Evolutionary conservation across 2,888 invertebrate genomes (phyloP).

Genomic region (Hypomecis atomaria): DNA sequence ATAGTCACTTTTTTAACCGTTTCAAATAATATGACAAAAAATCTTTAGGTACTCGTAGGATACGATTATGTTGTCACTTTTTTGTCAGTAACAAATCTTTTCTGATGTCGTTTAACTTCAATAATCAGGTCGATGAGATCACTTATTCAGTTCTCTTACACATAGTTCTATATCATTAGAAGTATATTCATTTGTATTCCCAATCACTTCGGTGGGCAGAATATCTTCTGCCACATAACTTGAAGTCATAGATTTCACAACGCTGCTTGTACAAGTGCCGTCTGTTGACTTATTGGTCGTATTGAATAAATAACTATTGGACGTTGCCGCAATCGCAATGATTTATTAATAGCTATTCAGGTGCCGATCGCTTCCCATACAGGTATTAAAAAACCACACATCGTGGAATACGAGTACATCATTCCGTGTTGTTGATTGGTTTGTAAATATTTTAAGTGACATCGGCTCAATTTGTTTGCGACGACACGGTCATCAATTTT

Average conservation of each 20-base stretch:
- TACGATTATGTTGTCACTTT: no score
- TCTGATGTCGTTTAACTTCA: no score
- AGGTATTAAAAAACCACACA: neutral
- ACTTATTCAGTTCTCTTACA: no score
- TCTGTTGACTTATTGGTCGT: slow-evolving; percentile 33
- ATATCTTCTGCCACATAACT: slow-evolving; percentile 25
- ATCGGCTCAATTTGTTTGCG: slow-evolving; percentile 4
- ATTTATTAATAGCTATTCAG: slow-evolving; percentile 28
- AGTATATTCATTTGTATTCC: slow-evolving; percentile 2
- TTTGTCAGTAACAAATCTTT: no score
- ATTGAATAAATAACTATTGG: slow-evolving; percentile 28
- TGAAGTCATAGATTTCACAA: slow-evolving; percentile 29
- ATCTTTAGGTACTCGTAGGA: no score
- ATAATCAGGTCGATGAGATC: no score
- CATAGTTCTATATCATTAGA: neutral
- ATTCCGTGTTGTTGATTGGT: neutral
- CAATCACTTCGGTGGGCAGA: slow-evolving; percentile 1
- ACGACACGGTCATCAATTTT: neutral
- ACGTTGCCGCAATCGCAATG: slow-evolving; percentile 26
- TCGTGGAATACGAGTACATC: slow-evolving; percentile 7
- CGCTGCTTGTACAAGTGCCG: slow-evolving; percentile 33
- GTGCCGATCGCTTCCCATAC: slow-evolving; percentile 4
- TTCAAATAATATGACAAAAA: no score
- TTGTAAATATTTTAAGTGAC: slow-evolving; percentile 12
- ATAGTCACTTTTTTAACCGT: no score